phyloP scores from a whole-genome alignment of 1,140 invertebrate genomes.

The Drosophila funebris region DNA sequence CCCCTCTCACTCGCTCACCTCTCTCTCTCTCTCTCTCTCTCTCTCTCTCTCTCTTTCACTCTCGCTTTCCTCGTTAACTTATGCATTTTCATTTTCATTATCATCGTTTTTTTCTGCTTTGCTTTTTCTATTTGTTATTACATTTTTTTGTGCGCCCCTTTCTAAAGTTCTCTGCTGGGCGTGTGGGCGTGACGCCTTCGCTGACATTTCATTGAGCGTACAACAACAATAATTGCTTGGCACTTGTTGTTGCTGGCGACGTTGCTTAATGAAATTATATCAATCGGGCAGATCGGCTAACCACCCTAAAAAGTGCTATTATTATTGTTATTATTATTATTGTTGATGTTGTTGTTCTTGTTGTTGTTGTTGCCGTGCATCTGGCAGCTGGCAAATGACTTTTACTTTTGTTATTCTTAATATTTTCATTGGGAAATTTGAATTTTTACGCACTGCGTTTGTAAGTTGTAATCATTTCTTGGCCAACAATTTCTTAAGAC shows the following conservation, averaged over 20 bases:
- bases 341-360: constrained; percentile 13
- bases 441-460: constrained; percentile 43
- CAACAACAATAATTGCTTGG: constrained; percentile 41
- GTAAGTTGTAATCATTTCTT: constrained; percentile 49
- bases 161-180: not conserved
- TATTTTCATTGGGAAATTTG: constrained; percentile 72
- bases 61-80: constrained; percentile 33
- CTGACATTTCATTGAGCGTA: constrained; percentile 25
- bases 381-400: constrained; percentile 75
- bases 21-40: constrained; percentile 1
- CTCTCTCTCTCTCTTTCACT: not conserved
- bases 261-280: constrained; percentile 77
- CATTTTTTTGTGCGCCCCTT: constrained; percentile 29
- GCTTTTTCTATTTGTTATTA: constrained; percentile 68
- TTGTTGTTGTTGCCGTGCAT: constrained; percentile 20
- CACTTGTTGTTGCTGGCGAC: not conserved
- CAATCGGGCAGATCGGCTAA: constrained; percentile 61
- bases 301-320: constrained; percentile 40
- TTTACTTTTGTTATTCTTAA: constrained; percentile 71
- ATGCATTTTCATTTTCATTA: constrained; percentile 81
- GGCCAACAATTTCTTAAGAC: not conserved
- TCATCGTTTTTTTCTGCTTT: constrained; percentile 49
- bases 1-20: not conserved
- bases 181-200: constrained; percentile 14
- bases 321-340: constrained; percentile 41